Percentiles rank a stretch among this genome's conserved stretches.
Conservation (phyloP, 2,888 invertebrate genomes). For the Agrilus cyanescens region DNA sequence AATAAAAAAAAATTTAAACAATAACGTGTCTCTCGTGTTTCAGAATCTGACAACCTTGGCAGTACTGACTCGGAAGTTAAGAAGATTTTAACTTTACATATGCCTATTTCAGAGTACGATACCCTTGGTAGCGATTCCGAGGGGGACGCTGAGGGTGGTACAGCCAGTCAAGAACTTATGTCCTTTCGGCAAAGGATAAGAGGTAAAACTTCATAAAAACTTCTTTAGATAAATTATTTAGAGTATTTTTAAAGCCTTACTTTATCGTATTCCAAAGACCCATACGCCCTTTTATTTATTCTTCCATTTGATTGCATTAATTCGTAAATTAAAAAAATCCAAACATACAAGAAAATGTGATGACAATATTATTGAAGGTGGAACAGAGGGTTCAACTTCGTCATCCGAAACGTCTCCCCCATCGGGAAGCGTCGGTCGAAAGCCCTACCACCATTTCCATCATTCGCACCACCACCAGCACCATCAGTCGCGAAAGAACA, state of each 20-base stretch:
- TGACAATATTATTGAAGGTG: conserved; percentile 35
- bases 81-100: conserved; percentile 85
- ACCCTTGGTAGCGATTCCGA: conserved; percentile 73
- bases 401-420: conserved; percentile 66
- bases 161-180: conserved; percentile 46
- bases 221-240: no score
- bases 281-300: no score
- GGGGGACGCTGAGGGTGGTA: conserved; percentile 46
- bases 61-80: conserved; percentile 91
- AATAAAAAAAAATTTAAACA: no score
- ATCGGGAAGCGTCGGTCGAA: conserved; percentile 43
- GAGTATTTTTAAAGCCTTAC: no score
- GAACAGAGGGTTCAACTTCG: conserved; percentile 66
- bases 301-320: no score
- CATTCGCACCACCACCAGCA: no score
- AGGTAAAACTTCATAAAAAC: no score
- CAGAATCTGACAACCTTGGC: conserved; percentile 90
- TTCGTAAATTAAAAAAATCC: no score
- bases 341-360: no score
- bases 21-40: conserved; percentile 26
- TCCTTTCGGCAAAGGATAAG: conserved; percentile 41
- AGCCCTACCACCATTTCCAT: conserved; percentile 39
- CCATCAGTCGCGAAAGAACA: conserved; percentile 47
- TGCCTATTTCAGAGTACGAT: conserved; percentile 90
- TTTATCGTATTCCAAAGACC: no score